Evolutionary conservation across 2,888 invertebrate genomes (phyloP).

Genomic region (Therioaphis trifolii): DNA sequence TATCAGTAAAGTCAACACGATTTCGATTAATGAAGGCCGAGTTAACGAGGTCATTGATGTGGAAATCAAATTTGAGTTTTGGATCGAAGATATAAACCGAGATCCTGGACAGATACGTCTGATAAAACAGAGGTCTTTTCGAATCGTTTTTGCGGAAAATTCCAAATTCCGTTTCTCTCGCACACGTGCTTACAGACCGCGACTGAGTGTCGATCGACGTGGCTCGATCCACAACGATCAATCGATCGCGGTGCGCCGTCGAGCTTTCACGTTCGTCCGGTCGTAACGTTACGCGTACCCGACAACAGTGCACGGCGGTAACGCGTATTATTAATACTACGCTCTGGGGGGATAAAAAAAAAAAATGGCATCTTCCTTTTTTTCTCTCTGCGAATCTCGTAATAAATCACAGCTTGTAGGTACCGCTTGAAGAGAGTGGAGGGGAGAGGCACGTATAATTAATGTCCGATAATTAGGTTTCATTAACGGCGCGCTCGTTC

Average conservation of each 20-base stretch:
- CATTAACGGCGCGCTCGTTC: constrained; percentile 43
- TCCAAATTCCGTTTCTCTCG: no score
- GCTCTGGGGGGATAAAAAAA: background rate
- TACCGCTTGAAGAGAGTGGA: background rate
- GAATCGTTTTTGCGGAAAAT: no score
- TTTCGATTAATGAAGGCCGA: no score
- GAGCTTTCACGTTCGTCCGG: constrained; percentile 5
- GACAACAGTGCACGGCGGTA: background rate
- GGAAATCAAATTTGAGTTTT: no score
- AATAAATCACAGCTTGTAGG: constrained; percentile 28
- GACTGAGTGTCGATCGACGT: no score
- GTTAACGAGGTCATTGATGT: no score
- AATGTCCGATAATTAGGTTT: constrained; percentile 56
- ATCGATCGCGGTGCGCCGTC: background rate
- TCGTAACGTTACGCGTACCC: background rate
- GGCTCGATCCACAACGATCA: no score
- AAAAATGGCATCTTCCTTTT: constrained; percentile 12
- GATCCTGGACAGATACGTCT: no score
- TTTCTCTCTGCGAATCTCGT: background rate
- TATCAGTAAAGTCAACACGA: no score
- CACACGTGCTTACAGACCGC: no score
- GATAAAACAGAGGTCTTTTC: no score
- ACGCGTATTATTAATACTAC: background rate
- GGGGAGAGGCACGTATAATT: constrained; percentile 30
- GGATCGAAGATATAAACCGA: no score